Evolutionary conservation across 2,113 vertebrate genomes (phyloP).

Genomic region (Eolophus roseicapilla): DNA sequence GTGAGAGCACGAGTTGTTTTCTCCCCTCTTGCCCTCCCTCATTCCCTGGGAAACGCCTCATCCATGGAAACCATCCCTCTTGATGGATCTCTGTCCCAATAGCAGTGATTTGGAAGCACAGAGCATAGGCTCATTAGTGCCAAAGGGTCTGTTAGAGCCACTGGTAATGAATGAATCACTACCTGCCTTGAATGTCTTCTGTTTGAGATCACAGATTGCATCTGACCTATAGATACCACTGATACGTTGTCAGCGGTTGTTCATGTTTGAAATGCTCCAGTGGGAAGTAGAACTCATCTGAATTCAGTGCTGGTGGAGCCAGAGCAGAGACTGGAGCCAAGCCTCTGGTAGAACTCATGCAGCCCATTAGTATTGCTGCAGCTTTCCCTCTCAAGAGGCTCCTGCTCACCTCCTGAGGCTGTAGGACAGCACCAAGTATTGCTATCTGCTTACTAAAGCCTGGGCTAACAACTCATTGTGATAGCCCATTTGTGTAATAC

Average conservation of each 20-base stretch:
- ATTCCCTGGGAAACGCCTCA: slow-evolving; percentile 50
- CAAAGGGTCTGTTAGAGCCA: not conserved
- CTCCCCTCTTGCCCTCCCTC: slow-evolving; percentile 55
- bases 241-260: not conserved
- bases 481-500: not conserved
- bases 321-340: not conserved
- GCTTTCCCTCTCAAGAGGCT: not conserved
- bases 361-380: not conserved
- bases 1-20: slow-evolving; percentile 69
- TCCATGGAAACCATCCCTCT: not conserved
- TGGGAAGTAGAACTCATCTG: not conserved
- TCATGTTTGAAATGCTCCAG: not conserved
- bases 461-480: not conserved
- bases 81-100: not conserved
- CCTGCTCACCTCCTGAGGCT: not conserved
- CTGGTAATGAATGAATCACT: not conserved
- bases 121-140: not conserved
- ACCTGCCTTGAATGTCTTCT: not conserved
- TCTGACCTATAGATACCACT: not conserved
- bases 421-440: not conserved
- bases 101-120: not conserved
- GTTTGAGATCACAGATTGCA: not conserved
- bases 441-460: not conserved
- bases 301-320: not conserved
- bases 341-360: not conserved